Base-by-base conservation (phyloP, 2,797 vertebrate genomes). In the Urosaurus nigricauda region DNA sequence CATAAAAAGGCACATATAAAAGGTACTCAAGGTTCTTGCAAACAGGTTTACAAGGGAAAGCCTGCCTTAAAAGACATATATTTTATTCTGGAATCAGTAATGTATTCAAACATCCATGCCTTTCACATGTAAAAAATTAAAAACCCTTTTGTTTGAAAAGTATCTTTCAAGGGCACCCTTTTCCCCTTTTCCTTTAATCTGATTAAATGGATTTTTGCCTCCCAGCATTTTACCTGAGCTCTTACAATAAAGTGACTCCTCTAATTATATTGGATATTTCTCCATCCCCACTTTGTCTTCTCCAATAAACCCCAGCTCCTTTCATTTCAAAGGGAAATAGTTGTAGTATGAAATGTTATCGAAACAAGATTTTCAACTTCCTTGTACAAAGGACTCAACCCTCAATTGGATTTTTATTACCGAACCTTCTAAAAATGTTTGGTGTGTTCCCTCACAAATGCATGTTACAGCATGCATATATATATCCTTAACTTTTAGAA, bases 181-280 rank as follows among this genome's bases (percentile, higher is more conserved):
- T 68, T 8, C 84, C 79, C 74, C 29, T 14, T 74, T 91, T n/a
- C 79, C 90, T 79, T 78, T 92, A 94, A 91, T 94, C n/a, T 90
- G 86, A 90, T 91, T 83, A 96, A 95, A 95, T 93, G 96, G 88
- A 81, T 51, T 17, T 84, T 79, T 92, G 65, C 9, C 60, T 92
- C 89, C 51, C 24, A 81, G 87, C 91, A 32, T 32, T 87, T 53
- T 93, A 93, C 81, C 51, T 87, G 65, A 74, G 73, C 40, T 4
- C 24, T 63, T 75, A 84, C 91, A 65, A 81, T 51, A 73, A 43
- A 5, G 14, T 6, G 58, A 82, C n/a, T 81, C 56, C 14, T 82
- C 24, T 77, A 65, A 81, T 86, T 56, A 65, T 85, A 29, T 40
- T 71, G 43, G 24, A n/a, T 32, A 16, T 82, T 82, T 75, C 37